Evolutionary conservation across 2,797 vertebrate genomes (phyloP).

Genomic region (Siniperca obscura): DNA sequence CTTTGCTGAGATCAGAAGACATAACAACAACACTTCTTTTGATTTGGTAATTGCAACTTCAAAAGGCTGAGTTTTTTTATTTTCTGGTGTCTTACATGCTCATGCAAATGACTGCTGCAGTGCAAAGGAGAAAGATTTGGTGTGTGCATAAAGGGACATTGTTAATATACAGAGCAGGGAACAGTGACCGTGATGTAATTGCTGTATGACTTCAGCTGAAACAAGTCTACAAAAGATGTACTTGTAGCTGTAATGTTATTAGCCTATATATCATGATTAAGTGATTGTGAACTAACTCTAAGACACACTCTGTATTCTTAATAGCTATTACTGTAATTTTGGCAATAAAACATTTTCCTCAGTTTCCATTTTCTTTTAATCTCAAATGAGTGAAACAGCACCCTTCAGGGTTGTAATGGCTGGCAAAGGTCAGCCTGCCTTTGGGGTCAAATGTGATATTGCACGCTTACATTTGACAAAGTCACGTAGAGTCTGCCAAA

Average conservation of each 20-base stretch:
- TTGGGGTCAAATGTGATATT: background rate
- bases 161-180: background rate
- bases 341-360: too few species aligned
- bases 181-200: background rate
- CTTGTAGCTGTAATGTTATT: background rate
- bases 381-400: background rate
- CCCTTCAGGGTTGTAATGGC: background rate
- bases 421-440: too few species aligned
- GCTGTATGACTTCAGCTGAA: background rate
- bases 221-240: background rate
- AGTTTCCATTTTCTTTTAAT: background rate
- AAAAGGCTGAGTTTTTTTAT: background rate
- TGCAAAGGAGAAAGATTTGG: background rate
- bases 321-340: background rate
- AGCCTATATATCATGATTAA: background rate
- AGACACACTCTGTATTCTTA: background rate
- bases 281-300: background rate
- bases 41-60: conserved; percentile 1
- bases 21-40: background rate
- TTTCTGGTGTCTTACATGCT: background rate
- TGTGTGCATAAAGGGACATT: background rate
- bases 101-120: background rate
- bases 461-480: background rate
- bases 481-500: background rate
- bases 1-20: conserved; percentile 19